Base-by-base conservation (phyloP, 2,888 invertebrate genomes). In the Clunio marinus region DNA sequence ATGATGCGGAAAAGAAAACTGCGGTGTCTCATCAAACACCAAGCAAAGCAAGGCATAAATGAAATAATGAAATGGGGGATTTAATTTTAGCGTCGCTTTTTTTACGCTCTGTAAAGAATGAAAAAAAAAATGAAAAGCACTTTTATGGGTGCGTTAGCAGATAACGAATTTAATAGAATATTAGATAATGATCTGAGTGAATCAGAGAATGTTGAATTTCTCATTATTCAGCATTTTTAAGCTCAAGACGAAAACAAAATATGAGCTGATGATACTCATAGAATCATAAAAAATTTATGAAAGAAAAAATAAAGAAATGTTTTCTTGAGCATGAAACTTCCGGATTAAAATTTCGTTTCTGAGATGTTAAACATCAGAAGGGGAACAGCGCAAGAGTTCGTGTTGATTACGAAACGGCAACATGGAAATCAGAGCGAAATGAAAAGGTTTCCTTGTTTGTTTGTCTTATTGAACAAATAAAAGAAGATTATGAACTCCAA, bases 91-190 rank as follows among this genome's bases (percentile, higher is more conserved):
- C 5, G 8, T 51, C 4, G 8, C 45, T 45, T 57, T 51, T 51
- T 51, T 51, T 51, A 51, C 51, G 57, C 57, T 8, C 25, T 27
- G n/a, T 4, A 57, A 27, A 57, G 13, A n/a, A 27, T 27, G 57
- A 57, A 27, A n/a, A n/a, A n/a, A n/a, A n/a, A n/a, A n/a, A 3
- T 13, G 45, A 45, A 17, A 57, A 8, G 57, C 5, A 57, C 57
- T 27, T 57, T 57, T 57, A 57, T 57, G 25, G 57, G 25, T 24
- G 57, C 57, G 57, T 57, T 57, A 27, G 57, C 57, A 57, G 57
- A 57, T 57, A 57, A 57, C 57, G 25, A 57, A 57, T 57, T 57
- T 57, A 57, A 57, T 57, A 57, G 27, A 27, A 57, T 27, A 57
- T 57, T 57, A 57, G 57, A 57, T 57, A 57, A 57, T 57, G 57